These are phyloP conservation scores for Anomalospiza imberbis DNA, from an alignment of 2,797 vertebrate genomes.

Conservation along the genomic window DNA sequence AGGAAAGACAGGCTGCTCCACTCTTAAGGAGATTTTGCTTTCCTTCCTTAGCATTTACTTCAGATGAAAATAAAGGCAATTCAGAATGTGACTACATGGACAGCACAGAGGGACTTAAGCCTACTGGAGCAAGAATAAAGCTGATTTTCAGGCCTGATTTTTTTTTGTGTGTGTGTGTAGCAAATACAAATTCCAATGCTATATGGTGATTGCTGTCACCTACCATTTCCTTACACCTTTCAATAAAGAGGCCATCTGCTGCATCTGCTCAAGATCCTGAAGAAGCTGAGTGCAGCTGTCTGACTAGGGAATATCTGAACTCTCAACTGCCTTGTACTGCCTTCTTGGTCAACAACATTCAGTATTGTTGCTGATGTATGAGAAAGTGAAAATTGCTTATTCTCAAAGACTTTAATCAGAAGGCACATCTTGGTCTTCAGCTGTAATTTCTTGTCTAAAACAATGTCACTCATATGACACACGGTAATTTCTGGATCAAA, in stretches of 20 bases:
- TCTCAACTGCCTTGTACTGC: not conserved
- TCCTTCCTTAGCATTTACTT: not conserved
- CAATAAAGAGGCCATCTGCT: not conserved
- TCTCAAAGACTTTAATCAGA: not conserved
- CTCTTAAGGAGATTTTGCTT: not conserved
- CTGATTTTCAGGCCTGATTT: not conserved
- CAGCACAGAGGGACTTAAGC: not conserved
- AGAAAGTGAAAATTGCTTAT: not conserved
- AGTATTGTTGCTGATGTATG: not conserved
- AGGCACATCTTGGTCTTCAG: not conserved
- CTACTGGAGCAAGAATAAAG: not conserved
- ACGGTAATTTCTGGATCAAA: constrained; percentile 4
- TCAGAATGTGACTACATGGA: not conserved
- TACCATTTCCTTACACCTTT: not conserved
- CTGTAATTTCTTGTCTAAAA: not conserved
- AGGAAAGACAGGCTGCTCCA: not conserved
- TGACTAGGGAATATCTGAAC: not conserved
- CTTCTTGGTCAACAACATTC: not conserved
- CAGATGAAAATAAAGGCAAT: not conserved
- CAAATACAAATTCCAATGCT: not conserved
- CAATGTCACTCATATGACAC: not conserved
- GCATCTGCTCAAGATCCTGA: not conserved
- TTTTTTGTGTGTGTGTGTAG: not conserved
- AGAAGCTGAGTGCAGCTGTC: not conserved
- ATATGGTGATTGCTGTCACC: not conserved